A percentile compares a stretch with the other conserved stretches of the same genome.
Evolutionary conservation across 2,113 vertebrate species (phyloP).

Genomic region (Pagrus major): DNA sequence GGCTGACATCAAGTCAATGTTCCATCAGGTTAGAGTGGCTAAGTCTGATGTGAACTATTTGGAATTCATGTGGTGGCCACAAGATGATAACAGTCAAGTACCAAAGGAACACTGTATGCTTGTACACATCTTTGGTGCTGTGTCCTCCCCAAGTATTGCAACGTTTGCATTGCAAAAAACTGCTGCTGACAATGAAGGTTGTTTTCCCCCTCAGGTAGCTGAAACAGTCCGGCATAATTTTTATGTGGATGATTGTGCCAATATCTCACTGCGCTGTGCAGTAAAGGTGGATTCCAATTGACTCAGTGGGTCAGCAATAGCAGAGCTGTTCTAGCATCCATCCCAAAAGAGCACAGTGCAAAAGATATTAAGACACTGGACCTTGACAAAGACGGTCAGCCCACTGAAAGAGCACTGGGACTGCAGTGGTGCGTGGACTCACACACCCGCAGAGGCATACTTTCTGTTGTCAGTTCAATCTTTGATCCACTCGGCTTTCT

Average conservation of each 20-base stretch:
- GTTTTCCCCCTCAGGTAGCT: not conserved
- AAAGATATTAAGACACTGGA: not conserved
- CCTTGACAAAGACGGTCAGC: too few relatives aligned
- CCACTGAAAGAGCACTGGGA: not conserved
- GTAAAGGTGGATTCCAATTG: not conserved
- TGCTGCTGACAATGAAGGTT: not conserved
- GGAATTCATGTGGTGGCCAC: conserved; percentile 43
- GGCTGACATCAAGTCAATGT: conserved; percentile 23
- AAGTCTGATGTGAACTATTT: not conserved
- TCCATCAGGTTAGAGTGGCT: conserved; percentile 21
- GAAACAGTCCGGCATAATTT: not conserved
- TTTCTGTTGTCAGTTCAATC: conserved; percentile 4
- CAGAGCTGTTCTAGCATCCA: not conserved
- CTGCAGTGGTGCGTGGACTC: not conserved
- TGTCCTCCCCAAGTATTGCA: conserved; percentile 32
- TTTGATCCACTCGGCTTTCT: conserved; percentile 9
- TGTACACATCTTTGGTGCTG: conserved; percentile 34
- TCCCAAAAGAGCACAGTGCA: not conserved
- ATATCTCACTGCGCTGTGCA: not conserved
- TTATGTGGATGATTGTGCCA: conserved; percentile 13
- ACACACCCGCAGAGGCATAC: not conserved
- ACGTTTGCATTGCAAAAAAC: conserved; percentile 35
- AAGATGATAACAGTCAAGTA: not conserved
- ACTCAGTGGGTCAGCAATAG: conserved; percentile 21
- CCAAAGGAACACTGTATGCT: conserved; percentile 23